phyloP scores from a whole-genome alignment of 1,140 invertebrate species.

The Bathynomus jamesi region DNA sequence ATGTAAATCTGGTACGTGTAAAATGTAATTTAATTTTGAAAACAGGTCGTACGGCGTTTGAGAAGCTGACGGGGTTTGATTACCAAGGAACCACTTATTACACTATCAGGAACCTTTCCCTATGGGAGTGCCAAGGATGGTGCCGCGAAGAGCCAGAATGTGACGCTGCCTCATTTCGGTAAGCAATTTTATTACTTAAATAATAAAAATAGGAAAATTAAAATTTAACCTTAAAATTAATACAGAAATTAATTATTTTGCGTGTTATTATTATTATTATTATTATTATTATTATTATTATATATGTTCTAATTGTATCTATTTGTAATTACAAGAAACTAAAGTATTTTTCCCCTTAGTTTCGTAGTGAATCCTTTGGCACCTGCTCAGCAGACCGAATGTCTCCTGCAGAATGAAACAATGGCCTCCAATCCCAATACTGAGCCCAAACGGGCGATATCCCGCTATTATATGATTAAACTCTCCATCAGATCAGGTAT shows the following conservation, averaged over 20 bases:
- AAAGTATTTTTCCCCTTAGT: too few species aligned
- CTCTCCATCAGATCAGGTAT: slow-evolving; percentile 72
- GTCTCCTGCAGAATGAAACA: slow-evolving; percentile 85
- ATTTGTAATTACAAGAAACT: too few species aligned
- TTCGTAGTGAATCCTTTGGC: slow-evolving; percentile 68
- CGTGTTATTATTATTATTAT: too few species aligned
- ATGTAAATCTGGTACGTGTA: too few species aligned
- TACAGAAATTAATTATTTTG: too few species aligned
- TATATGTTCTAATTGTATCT: too few species aligned
- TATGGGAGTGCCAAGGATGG: slow-evolving; percentile 94
- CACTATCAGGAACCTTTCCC: slow-evolving; percentile 79
- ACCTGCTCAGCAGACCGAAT: slow-evolving; percentile 83
- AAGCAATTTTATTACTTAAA: too few species aligned
- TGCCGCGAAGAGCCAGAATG: slow-evolving; percentile 84
- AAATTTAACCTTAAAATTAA: too few species aligned
- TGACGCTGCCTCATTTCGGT: slow-evolving; percentile 77
- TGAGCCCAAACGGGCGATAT: slow-evolving; percentile 65
- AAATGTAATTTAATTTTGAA: too few species aligned
- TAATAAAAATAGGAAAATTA: too few species aligned
- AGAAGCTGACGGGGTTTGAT: slow-evolving; percentile 85
- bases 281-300: too few species aligned
- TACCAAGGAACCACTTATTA: slow-evolving; percentile 85
- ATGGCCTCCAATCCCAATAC: slow-evolving; percentile 76
- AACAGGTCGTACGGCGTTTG: slow-evolving; percentile 56
- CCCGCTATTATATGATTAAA: slow-evolving; percentile 93